Conservation (phyloP, 2,797 vertebrate genomes). For the Sylvilagus floridanus region DNA sequence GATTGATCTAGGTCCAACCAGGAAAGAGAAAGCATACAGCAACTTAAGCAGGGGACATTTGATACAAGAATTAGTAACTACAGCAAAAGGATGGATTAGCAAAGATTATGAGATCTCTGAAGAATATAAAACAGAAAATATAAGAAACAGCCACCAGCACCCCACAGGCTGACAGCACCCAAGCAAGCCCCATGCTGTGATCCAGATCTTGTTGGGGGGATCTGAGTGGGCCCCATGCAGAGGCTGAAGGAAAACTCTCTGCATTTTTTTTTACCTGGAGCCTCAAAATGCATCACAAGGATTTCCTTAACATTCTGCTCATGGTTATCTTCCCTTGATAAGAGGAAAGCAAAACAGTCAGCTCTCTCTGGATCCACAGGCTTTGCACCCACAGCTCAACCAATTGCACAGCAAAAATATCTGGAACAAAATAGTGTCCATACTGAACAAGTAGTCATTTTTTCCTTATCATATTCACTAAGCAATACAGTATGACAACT, state of each 20-base stretch:
- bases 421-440: neutral
- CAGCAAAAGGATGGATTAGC: neutral
- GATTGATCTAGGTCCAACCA: neutral
- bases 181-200: neutral
- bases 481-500: neutral
- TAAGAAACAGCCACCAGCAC: neutral
- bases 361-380: neutral
- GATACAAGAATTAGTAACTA: constrained; percentile 12
- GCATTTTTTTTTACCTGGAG: neutral
- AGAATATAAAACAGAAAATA: neutral
- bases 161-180: neutral
- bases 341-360: neutral
- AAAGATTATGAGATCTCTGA: neutral
- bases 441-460: neutral
- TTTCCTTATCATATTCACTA: neutral
- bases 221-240: neutral
- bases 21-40: constrained; percentile 8
- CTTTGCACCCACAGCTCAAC: neutral
- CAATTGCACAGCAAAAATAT: neutral
- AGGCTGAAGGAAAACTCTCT: neutral
- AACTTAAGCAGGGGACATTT: neutral
- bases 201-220: neutral
- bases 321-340: constrained; percentile 4
- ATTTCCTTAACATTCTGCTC: constrained; percentile 52
- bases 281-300: neutral